A percentile compares a stretch with the other conserved stretches of the same genome.
Conservation (phyloP, 2,888 invertebrate species). For the Meandrusa payeni region DNA sequence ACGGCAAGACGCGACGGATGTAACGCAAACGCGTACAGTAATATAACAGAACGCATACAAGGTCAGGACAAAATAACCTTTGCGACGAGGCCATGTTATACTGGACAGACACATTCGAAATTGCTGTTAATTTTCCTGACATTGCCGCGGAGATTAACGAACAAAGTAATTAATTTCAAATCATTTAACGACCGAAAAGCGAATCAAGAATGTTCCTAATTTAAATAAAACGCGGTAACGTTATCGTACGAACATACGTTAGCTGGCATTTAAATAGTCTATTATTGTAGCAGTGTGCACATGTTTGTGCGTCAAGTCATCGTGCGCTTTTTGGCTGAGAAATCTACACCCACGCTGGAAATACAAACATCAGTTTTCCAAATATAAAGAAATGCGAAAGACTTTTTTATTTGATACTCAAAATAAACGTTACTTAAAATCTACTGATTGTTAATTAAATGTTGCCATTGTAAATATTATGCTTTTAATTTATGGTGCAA, state of each 20-base stretch:
- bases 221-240: constrained; percentile 61
- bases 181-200: constrained; percentile 3
- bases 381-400: no score
- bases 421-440: no score
- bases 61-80: background rate
- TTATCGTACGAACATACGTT: constrained; percentile 54
- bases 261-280: constrained; percentile 70
- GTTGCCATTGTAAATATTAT: no score
- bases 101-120: constrained; percentile 8
- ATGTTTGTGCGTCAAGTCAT: constrained; percentile 51
- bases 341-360: constrained; percentile 54
- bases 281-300: constrained; percentile 60
- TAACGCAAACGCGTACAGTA: no score
- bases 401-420: no score
- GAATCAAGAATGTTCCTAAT: constrained; percentile 35
- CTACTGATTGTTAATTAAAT: no score
- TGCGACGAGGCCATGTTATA: constrained; percentile 4
- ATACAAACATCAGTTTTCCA: constrained; percentile 30
- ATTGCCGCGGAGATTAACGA: background rate
- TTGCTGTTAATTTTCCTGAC: background rate
- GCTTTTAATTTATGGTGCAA: no score
- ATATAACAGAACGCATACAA: no score
- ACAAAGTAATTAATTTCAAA: background rate
- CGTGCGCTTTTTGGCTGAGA: constrained; percentile 51
- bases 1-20: no score